Conservation (phyloP, 2,888 invertebrate genomes). For the Laspeyria flexula region DNA sequence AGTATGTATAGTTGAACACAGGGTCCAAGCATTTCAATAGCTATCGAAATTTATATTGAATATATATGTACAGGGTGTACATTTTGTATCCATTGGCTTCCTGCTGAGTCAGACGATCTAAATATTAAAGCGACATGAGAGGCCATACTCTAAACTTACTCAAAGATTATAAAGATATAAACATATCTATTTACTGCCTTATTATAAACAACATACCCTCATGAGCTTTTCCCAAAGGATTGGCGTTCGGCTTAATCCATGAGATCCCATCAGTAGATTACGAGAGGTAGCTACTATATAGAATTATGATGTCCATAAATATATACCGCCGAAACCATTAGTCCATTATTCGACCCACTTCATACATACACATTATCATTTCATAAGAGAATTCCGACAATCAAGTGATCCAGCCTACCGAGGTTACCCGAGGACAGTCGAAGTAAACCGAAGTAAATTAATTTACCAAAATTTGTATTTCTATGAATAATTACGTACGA, state of each 20-base stretch:
- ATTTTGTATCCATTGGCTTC: too few species aligned
- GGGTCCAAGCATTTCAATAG: too few species aligned
- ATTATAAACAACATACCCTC: too few species aligned
- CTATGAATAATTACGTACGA: slow-evolving; percentile 48
- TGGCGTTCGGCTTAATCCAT: background rate
- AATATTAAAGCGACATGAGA: too few species aligned
- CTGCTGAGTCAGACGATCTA: too few species aligned
- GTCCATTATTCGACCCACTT: slow-evolving; percentile 10
- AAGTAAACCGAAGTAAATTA: slow-evolving; percentile 51
- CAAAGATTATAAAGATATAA: too few species aligned
- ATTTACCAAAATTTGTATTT: slow-evolving; percentile 50
- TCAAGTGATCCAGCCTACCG: slow-evolving; percentile 34
- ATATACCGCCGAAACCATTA: slow-evolving; percentile 9
- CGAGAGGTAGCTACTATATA: background rate
- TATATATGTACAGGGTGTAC: too few species aligned
- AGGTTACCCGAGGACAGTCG: slow-evolving; percentile 31
- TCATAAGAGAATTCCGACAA: slow-evolving; percentile 45
- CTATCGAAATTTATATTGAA: too few species aligned
- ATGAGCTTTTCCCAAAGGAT: background rate
- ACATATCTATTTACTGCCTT: too few species aligned
- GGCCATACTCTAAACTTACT: too few species aligned
- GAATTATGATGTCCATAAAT: background rate
- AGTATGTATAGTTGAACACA: too few species aligned
- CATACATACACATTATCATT: slow-evolving; percentile 13
- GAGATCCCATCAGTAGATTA: slow-evolving; percentile 8